Base-by-base conservation (phyloP, 2,113 vertebrate genomes). In the Gopherus flavomarginatus region DNA sequence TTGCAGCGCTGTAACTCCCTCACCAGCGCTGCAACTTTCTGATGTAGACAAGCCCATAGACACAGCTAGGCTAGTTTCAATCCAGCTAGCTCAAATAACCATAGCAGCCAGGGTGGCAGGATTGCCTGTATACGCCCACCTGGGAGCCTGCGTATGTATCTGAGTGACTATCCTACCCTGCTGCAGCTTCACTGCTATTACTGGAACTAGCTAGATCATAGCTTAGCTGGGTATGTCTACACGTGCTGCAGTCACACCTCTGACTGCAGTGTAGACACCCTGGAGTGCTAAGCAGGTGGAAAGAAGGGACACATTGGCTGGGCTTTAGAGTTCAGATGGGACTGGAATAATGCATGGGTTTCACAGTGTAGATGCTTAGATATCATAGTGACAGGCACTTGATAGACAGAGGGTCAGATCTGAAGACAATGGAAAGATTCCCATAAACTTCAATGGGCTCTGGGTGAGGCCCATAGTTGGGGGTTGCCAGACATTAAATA, bases 401-500 rank as follows among this genome's bases (percentile, higher is more conserved):
- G 31, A n/a, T 8, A 65, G 62, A n/a, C 31, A 65, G 31, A 35
- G 62, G 35, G 62, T 35, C 62, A 35, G 31, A 65, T n/a, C 31
- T 65, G 62, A 35, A 65, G 8, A 35, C 31, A n/a, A 6, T n/a
- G 31, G 59, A 65, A 65, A 16, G 59, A 65, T 13, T 65, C 11
- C 59, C 59, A 65, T 17, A 31, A 35, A 35, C 47, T 75, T 87
- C 54, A 47, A 13, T 16, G 85, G 78, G 52, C 59, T 83, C 81
- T 82, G 62, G 81, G 75, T 0, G 0, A 93, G 85, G 80, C 57
- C 83, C 89, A 56, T 56, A 90, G 82, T 0, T 85, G 94, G 85
- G 75, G 81, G 92, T 10, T 85, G 90, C 81, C 86, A 83, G 85
- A 62, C 95, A 94, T 54, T 93, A 95, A 81, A 88, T 49, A 77